Evolutionary conservation across 2,797 vertebrate species (phyloP).

Genomic region (Cyprinodon diabolis): DNA sequence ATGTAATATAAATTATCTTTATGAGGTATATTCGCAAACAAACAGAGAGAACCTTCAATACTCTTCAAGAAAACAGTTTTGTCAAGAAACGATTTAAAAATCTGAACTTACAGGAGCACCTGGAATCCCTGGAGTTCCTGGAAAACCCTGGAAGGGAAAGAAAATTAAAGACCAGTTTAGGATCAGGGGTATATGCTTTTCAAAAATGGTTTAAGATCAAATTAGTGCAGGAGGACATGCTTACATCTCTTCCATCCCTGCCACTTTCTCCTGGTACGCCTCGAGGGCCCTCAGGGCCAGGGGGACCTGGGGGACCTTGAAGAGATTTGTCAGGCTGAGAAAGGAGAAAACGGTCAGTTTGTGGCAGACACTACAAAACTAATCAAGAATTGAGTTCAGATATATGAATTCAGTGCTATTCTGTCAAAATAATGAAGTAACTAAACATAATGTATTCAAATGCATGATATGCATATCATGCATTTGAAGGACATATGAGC

Average conservation of each 20-base stretch:
- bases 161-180: not conserved
- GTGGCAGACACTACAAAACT: not conserved
- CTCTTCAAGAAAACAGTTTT: not conserved
- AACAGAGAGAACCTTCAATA: not conserved
- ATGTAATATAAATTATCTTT: not conserved
- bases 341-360: constrained; percentile 34
- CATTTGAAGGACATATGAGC: too few relatives aligned
- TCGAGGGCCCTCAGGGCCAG: constrained; percentile 76
- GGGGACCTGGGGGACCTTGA: constrained; percentile 77
- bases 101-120: constrained; percentile 75
- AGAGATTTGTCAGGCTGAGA: constrained; percentile 80
- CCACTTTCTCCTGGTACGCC: constrained; percentile 80
- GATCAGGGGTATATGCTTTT: not conserved
- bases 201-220: not conserved
- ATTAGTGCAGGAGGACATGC: constrained; percentile 23
- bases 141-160: constrained; percentile 74
- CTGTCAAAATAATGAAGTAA: not conserved
- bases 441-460: not conserved
- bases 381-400: not conserved
- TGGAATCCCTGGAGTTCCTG: constrained; percentile 77
- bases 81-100: not conserved
- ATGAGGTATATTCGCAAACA: not conserved
- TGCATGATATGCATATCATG: too few relatives aligned
- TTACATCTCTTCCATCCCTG: constrained; percentile 83
- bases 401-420: not conserved